Base-by-base conservation (phyloP, 2,797 vertebrate species). In the Artibeus jamaicensis region DNA sequence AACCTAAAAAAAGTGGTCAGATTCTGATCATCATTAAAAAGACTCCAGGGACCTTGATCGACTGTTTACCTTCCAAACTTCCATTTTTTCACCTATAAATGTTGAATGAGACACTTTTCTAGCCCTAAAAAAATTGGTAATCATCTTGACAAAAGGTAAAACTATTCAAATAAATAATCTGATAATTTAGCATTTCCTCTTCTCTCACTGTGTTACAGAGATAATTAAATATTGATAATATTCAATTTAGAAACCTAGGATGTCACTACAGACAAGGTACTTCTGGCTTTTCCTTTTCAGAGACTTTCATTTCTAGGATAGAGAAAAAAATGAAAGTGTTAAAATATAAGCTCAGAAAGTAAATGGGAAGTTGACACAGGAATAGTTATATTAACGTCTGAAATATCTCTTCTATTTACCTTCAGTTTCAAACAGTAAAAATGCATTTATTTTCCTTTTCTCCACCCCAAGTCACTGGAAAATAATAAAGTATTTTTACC, bases 361-460 rank as follows among this genome's bases (percentile, higher is more conserved):
- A 53, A 77, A 62, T 5, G 59, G 4, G 29, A 86, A 73, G 4
- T 18, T 55, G 29, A 19, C 10, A 86, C 82, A 50, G 74, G 89
- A 96, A 65, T 26, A 16, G 1, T 16, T n/a, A 24, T 81, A 81
- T 87, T 76, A 29, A 5, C 21, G 24, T 68, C 62, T 83, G 50
- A 73, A 86, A 65, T 85, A 39, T 84, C 15, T 37, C 16, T 32
- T 94, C 73, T 16, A 44, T 93, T 83, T 89, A 42, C 11, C 53
- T 32, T 70, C 71, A 53, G 29, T 34, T 77, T 85, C 37, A 71
- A 34, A 76, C 71, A 67, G 93, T 2, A 65, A 92, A 94, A 81
- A 87, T 11, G 18, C 12, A 26, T 37, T 68, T 79, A 59, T 94
- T 57, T 96, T 76, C 39, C 39, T 29, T 77, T 24, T 73, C 65